Conservation (phyloP, 2,797 vertebrate genomes). For the Myotis vivesi region DNA sequence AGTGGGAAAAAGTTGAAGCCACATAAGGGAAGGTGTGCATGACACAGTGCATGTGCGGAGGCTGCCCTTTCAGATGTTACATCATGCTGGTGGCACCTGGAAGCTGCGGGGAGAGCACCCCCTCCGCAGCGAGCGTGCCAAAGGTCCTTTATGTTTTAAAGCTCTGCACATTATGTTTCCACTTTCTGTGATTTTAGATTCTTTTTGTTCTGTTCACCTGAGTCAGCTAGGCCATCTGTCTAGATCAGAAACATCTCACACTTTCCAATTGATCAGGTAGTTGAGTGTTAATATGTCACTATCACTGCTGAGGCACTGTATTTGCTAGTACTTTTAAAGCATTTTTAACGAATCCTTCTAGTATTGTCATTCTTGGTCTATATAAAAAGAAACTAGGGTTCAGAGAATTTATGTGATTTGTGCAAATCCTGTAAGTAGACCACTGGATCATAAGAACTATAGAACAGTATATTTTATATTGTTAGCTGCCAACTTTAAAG, state of each 20-base stretch:
- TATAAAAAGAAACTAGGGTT: background rate
- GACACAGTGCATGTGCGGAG: background rate
- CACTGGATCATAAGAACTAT: background rate
- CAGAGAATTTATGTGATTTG: conserved; percentile 20
- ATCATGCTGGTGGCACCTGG: background rate
- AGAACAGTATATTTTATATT: background rate
- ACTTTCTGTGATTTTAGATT: background rate
- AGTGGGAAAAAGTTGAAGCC: conserved; percentile 15
- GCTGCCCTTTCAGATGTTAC: background rate
- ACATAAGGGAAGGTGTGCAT: background rate
- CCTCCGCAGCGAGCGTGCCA: background rate
- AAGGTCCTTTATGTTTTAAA: background rate
- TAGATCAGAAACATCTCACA: background rate
- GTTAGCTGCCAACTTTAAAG: background rate
- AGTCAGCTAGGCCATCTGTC: background rate
- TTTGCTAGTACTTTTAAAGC: background rate
- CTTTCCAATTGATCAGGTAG: background rate
- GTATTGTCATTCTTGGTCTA: background rate
- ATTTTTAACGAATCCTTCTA: background rate
- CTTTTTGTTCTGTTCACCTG: background rate
- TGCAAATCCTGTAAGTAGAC: background rate
- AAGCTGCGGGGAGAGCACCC: rapidly evolving
- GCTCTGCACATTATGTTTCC: background rate
- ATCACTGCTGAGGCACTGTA: background rate
- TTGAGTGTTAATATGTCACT: background rate